These are phyloP conservation scores for Eudyptes chrysolophus DNA, from an alignment of 2,113 vertebrate species.

Conservation along the genomic window DNA sequence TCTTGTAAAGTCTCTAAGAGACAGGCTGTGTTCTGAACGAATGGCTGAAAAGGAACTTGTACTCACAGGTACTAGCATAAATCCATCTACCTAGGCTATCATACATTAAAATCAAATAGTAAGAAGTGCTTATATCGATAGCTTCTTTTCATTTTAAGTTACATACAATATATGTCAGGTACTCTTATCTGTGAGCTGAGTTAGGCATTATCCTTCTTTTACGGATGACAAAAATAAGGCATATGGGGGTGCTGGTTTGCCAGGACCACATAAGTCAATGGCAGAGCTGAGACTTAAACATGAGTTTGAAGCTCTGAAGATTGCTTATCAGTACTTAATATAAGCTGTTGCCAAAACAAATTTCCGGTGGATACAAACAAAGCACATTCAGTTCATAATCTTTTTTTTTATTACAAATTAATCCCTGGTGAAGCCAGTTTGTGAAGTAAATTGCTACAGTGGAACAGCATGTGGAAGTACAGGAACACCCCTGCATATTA, in stretches of 20 bases:
- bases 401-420: slow-evolving; percentile 28
- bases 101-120: neutral
- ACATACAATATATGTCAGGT: neutral
- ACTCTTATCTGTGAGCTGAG: neutral
- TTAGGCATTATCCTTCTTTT: neutral
- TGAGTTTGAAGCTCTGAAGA: neutral
- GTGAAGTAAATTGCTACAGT: slow-evolving; percentile 36
- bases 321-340: slow-evolving; percentile 28
- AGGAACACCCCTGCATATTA: slow-evolving; percentile 42
- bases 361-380: slow-evolving; percentile 11
- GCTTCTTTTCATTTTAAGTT: neutral
- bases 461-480: slow-evolving; percentile 1
- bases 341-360: slow-evolving; percentile 8
- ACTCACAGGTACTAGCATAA: neutral
- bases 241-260: neutral
- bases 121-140: neutral
- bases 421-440: slow-evolving; percentile 16
- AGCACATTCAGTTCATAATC: slow-evolving; percentile 30
- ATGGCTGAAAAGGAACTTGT: neutral
- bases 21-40: neutral
- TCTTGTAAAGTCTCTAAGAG: neutral
- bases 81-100: neutral
- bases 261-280: neutral
- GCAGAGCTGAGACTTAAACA: neutral
- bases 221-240: neutral